These are phyloP conservation scores for Drosophila tsacasi DNA, from an alignment of 1,140 invertebrate species.

Conservation along the genomic window DNA sequence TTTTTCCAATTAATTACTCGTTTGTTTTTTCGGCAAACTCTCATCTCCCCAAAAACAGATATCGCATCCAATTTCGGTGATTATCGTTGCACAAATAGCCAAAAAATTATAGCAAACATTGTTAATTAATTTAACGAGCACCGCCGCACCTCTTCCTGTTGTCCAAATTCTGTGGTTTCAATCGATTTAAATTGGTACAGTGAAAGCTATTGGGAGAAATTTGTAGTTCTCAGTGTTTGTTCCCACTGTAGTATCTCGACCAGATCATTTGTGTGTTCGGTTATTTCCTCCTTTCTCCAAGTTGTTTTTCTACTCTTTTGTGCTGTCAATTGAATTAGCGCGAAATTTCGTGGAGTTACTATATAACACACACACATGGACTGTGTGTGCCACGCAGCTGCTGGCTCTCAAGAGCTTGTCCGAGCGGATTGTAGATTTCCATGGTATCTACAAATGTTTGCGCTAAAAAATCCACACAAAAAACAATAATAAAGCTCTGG, in stretches of 20 bases:
- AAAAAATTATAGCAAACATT: conserved; percentile 36
- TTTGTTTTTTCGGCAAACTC: conserved; percentile 24
- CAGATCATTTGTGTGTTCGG: conserved; percentile 43
- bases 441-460: conserved; percentile 70
- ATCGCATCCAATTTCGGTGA: conserved; percentile 34
- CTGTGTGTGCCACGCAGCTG: conserved; percentile 30
- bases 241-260: conserved; percentile 40
- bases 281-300: conserved; percentile 34
- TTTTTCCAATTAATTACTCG: conserved; percentile 23
- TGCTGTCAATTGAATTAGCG: conserved; percentile 79
- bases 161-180: conserved; percentile 27
- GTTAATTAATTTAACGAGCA: conserved; percentile 68
- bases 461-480: conserved; percentile 59
- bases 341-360: conserved; percentile 38
- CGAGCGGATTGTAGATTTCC: conserved; percentile 45
- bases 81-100: conserved; percentile 33
- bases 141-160: conserved; percentile 62
- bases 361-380: conserved; percentile 7
- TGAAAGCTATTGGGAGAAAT: conserved; percentile 34
- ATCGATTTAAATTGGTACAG: conserved; percentile 36
- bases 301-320: conserved; percentile 45
- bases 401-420: conserved; percentile 38
- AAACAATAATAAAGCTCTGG: conserved; percentile 64
- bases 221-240: conserved; percentile 7
- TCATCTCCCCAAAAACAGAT: conserved; percentile 29